A percentile compares a stretch with the other conserved stretches of the same genome.
Conservation (phyloP, 2,797 vertebrate species). For the Psittacula echo region DNA sequence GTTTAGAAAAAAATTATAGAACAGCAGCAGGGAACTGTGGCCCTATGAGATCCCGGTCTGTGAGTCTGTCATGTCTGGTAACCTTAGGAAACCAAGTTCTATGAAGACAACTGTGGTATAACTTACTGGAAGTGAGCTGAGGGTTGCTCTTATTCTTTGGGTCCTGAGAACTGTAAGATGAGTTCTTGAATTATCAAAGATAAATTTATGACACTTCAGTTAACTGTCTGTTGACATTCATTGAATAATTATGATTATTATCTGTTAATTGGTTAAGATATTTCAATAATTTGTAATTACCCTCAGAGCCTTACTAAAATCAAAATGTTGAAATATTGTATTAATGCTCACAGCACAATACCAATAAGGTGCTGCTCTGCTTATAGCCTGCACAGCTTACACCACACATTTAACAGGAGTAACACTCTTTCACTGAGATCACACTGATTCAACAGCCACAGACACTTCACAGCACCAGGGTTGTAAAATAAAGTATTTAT, state of each 20-base stretch:
- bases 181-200: background rate
- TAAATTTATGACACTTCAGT: background rate
- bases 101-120: background rate
- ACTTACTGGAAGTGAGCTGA: background rate
- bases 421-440: background rate
- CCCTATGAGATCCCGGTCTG: background rate
- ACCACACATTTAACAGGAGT: background rate
- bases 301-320: background rate
- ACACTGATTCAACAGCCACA: background rate
- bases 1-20: background rate
- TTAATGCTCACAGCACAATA: background rate
- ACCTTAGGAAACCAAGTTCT: background rate
- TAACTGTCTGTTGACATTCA: background rate
- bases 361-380: background rate
- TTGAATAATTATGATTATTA: background rate
- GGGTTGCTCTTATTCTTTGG: background rate
- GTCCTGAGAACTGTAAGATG: background rate
- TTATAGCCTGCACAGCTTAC: background rate
- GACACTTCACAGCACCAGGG: background rate
- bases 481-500: background rate
- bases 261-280: background rate
- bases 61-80: background rate
- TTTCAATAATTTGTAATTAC: background rate
- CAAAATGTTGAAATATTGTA: background rate
- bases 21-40: fast-evolving